These are phyloP conservation scores for Hylaea fasciaria DNA, from an alignment of 2,888 invertebrate species.

Conservation along the genomic window DNA sequence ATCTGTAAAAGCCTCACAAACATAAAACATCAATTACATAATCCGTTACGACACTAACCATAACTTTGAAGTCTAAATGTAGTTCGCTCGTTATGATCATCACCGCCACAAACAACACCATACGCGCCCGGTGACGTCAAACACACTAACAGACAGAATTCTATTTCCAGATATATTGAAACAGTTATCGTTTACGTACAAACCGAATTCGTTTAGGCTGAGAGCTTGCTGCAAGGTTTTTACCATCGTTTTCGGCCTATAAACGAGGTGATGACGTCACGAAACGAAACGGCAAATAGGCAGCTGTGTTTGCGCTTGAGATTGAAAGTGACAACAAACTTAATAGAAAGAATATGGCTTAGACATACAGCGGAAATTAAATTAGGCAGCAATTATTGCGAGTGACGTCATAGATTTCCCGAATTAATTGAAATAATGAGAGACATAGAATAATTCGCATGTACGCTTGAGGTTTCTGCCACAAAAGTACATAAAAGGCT, in stretches of 20 bases:
- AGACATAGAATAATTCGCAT: too few species aligned
- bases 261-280: too few species aligned
- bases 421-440: too few species aligned
- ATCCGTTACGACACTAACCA: background rate
- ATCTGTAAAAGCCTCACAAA: background rate
- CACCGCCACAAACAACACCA: constrained; percentile 11
- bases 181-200: constrained; percentile 22
- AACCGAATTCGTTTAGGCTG: constrained; percentile 26
- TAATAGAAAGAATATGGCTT: too few species aligned
- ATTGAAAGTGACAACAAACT: too few species aligned
- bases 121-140: constrained; percentile 22
- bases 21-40: background rate
- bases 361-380: too few species aligned
- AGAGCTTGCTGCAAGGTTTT: constrained; percentile 3
- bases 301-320: too few species aligned
- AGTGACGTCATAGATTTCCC: too few species aligned
- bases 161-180: constrained; percentile 37
- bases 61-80: constrained; percentile 16
- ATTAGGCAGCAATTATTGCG: too few species aligned
- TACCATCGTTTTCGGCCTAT: background rate
- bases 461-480: too few species aligned
- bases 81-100: constrained; percentile 7
- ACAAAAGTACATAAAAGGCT: too few species aligned
- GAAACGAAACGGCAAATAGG: too few species aligned
- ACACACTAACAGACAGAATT: constrained; percentile 15